Base-by-base conservation (phyloP, 2,113 vertebrate species). In the Festucalex cinctus region DNA sequence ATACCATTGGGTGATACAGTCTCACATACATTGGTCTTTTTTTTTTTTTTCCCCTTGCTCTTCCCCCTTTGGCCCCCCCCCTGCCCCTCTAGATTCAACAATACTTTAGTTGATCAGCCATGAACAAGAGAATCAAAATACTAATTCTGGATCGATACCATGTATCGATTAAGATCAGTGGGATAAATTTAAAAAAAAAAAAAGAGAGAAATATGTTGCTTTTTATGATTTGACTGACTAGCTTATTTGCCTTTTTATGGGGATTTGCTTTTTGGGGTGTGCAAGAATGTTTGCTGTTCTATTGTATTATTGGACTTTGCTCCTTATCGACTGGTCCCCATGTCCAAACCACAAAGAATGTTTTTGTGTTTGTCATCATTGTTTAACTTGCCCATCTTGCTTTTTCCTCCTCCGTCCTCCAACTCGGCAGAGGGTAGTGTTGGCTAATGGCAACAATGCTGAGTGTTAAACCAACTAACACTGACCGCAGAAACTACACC, bases 161-260 rank as follows among this genome's bases (percentile, higher is more conserved):
- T 75, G 57, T 63, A 63, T 32, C 62, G 62, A 72, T 81, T 22
- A 66, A 70, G 64, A 77, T 63, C 64, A 73, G 77, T 79, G 76
- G 77, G 73, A 76, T 84, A 46, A 73, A 77, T 82, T n/a, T n/a
- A n/a, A n/a, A n/a, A n/a, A n/a, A 74, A 66, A 71, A 83, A 73
- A 83, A 87, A 85, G 83, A 88, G 88, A 80, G 80, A 86, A 85
- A 86, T 88, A 89, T 91, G 88, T 92, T 87, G 89, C 89, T 90
- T 91, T 91, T 85, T 89, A 86, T 86, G 81, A 74, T 84, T 87
- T 87, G 85, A 83, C 85, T 87, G 78, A 84, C 73, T 85, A 80
- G 78, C 70, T 85, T 83, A 76, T 80, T 86, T 86, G 85, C 75
- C 51, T 57, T 83, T 72, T 74, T 69, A 48, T 46, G 64, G 65